Conservation (phyloP, 2,888 invertebrate genomes). For the Archaeoteleia sp. region DNA sequence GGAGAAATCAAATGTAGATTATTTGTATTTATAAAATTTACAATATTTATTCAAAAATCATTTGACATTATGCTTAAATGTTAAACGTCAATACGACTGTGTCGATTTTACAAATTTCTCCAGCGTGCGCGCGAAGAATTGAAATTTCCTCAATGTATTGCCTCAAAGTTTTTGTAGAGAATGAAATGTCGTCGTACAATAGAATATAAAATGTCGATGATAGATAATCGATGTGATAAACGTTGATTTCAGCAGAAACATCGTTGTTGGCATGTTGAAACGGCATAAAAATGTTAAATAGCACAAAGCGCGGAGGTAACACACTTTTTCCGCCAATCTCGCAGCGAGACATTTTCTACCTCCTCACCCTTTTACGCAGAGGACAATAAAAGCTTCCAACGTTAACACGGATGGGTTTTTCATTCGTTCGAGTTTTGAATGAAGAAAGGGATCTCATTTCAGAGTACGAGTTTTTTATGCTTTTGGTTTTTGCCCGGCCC, state of each 20-base stretch:
- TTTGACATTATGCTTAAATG: too few relatives aligned
- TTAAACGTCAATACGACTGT: too few relatives aligned
- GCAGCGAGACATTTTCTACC: conserved; percentile 40
- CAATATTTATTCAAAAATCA: too few relatives aligned
- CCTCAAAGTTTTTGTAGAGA: conserved; percentile 16
- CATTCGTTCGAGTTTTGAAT: conserved; percentile 67
- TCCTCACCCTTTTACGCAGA: conserved; percentile 55
- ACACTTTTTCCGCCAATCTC: conserved; percentile 32
- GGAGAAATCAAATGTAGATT: too few relatives aligned
- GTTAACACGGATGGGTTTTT: conserved; percentile 61
- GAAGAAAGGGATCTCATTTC: conserved; percentile 67
- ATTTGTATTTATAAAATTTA: too few relatives aligned
- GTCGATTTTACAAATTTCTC: too few relatives aligned
- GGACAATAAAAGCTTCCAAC: conserved; percentile 68
- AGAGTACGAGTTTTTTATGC: conserved; percentile 67
- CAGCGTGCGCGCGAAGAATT: too few relatives aligned
- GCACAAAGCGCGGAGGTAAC: conserved; percentile 27
- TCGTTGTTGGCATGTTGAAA: conserved; percentile 13
- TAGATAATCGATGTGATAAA: conserved; percentile 30
- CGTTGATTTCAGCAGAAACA: conserved; percentile 7
- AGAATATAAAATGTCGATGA: conserved; percentile 18
- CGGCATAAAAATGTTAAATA: conserved; percentile 34
- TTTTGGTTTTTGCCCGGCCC: conserved; percentile 61
- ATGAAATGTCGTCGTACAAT: conserved; percentile 19
- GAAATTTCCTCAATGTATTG: too few relatives aligned